A percentile compares a stretch with the other conserved stretches of the same genome.
Evolutionary conservation across 2,888 invertebrate genomes (phyloP).

Genomic region (Eretmocerus hayati): DNA sequence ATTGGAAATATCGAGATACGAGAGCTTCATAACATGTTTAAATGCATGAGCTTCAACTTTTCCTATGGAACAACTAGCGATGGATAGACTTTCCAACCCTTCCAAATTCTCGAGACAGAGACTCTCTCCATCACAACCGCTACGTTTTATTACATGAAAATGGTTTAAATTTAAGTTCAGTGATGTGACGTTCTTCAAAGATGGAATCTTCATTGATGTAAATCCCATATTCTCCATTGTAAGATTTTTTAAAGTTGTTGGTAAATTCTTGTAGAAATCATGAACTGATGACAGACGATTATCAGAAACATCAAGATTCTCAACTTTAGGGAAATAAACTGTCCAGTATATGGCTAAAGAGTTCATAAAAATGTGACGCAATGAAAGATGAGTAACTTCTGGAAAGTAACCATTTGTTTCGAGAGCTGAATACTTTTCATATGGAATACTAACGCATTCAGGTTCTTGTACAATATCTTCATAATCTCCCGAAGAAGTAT

Average conservation of each 20-base stretch:
- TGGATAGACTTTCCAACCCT: conserved; percentile 5
- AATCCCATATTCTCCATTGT: conserved; percentile 8
- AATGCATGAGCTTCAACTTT: conserved; percentile 13
- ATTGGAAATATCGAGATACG: conserved; percentile 14
- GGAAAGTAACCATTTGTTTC: conserved; percentile 24
- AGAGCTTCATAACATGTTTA: conserved; percentile 7
- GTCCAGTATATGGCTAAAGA: conserved; percentile 21
- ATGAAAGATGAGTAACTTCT: conserved; percentile 27
- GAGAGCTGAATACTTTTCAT: too few relatives aligned
- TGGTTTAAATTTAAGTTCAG: conserved; percentile 5
- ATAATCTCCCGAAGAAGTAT: not conserved
- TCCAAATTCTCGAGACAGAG: conserved; percentile 8
- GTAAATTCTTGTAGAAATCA: not conserved
- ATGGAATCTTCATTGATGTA: not conserved
- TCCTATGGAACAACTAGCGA: conserved; percentile 6
- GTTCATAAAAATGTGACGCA: conserved; percentile 27
- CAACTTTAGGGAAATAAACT: conserved; percentile 28
- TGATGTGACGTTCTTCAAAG: not conserved
- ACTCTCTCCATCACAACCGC: not conserved
- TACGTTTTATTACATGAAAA: not conserved
- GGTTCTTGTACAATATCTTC: too few relatives aligned
- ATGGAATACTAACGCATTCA: too few relatives aligned
- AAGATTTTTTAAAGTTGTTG: conserved; percentile 1
- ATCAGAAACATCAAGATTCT: conserved; percentile 32
- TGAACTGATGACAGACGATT: conserved; percentile 16